Evolutionary conservation across 2,113 vertebrate species (phyloP).

Genomic region (Microtus pennsylvanicus): DNA sequence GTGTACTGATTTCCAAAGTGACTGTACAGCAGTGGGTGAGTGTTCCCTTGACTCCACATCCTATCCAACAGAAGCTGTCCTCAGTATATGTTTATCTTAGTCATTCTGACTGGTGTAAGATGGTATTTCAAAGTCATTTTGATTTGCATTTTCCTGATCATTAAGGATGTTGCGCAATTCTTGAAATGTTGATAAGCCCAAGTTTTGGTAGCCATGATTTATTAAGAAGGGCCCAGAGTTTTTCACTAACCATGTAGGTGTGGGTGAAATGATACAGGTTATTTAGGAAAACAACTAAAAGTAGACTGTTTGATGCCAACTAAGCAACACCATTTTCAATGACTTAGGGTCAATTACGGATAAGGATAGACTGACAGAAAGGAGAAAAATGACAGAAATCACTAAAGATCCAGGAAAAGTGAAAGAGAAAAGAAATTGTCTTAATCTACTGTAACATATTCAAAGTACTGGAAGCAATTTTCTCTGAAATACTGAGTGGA

Average conservation of each 20-base stretch:
- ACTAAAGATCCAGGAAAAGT: neutral
- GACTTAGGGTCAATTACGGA: neutral
- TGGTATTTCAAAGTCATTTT: too few relatives aligned
- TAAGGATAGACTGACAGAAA: neutral
- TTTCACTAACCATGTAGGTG: neutral
- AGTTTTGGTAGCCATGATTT: neutral
- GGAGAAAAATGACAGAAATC: neutral
- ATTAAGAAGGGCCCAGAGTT: neutral
- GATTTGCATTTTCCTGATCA: too few relatives aligned
- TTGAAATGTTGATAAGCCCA: neutral
- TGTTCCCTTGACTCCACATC: too few relatives aligned
- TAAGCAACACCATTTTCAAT: neutral
- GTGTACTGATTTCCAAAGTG: too few relatives aligned
- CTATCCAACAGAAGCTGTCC: too few relatives aligned
- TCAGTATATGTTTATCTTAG: too few relatives aligned
- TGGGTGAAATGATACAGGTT: neutral
- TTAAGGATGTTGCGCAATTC: too few relatives aligned
- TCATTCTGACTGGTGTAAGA: too few relatives aligned
- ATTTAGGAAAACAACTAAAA: constrained; percentile 16
- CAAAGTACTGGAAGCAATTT: constrained; percentile 27
- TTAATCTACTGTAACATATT: neutral
- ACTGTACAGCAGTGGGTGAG: too few relatives aligned
- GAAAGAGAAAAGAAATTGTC: neutral
- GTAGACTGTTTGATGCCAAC: neutral
- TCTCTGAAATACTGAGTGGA: neutral